Conservation (phyloP, 37 sponge, comb jelly and placozoan species). For the Eunapius fragilis region DNA sequence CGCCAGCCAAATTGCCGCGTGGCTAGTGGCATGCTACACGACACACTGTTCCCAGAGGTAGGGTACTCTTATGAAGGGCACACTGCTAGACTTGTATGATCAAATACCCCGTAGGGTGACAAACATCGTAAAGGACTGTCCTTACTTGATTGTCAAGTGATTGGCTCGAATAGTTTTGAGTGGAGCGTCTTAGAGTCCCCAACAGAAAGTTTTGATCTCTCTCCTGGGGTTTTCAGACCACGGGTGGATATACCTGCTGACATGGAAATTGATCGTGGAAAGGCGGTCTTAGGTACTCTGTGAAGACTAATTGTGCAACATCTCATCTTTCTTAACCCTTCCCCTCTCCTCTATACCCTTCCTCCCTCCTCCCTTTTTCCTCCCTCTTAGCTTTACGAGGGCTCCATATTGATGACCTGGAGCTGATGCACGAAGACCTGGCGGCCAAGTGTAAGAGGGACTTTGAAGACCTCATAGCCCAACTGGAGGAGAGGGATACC, state of each 20-base stretch:
- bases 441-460: slow-evolving; percentile 32
- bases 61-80: not conserved
- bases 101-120: not conserved
- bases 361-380: not conserved
- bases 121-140: not conserved
- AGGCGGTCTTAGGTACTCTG: slow-evolving; percentile 31
- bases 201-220: not conserved
- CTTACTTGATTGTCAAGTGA: slow-evolving; percentile 17
- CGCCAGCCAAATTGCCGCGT: not conserved
- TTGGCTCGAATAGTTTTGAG: not conserved
- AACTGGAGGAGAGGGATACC: slow-evolving; percentile 36
- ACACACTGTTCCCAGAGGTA: not conserved
- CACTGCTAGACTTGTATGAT: not conserved
- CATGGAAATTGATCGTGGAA: slow-evolving; percentile 35
- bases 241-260: slow-evolving; percentile 29
- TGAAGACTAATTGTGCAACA: not conserved
- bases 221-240: slow-evolving; percentile 10
- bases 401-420: slow-evolving; percentile 37
- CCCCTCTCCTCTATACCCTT: not conserved
- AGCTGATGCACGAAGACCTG: slow-evolving; percentile 50
- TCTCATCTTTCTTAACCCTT: not conserved
- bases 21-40: not conserved
- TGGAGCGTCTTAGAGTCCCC: not conserved
- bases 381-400: slow-evolving; percentile 29
- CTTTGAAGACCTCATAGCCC: slow-evolving; percentile 34